Conservation (phyloP, 64 coral and sea anemone genomes). For the Orbicella faveolata region DNA sequence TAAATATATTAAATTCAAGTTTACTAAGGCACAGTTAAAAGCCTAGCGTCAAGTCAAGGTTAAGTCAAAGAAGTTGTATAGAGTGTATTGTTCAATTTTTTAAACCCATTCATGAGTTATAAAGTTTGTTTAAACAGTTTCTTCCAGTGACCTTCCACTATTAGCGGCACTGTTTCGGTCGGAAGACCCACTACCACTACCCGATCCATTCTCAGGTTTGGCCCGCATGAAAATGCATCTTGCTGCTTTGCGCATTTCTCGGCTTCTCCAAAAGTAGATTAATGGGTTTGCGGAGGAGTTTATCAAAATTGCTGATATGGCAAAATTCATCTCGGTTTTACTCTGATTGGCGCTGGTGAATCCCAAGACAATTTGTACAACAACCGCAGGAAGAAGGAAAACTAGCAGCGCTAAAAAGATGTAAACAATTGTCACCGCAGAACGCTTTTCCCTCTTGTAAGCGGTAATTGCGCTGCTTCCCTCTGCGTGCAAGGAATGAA, state of each 20-base stretch:
- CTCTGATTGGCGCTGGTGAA: conserved; percentile 18
- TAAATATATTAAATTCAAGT: no score
- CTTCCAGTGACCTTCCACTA: not conserved
- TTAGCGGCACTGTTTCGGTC: not conserved
- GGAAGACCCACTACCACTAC: not conserved
- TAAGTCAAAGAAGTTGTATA: no score
- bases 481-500: conserved; percentile 13
- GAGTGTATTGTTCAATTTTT: not conserved
- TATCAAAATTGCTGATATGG: conserved; percentile 49
- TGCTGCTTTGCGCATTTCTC: conserved; percentile 43
- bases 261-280: conserved; percentile 58
- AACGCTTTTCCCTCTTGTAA: conserved; percentile 31
- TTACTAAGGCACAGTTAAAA: no score
- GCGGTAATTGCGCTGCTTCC: conserved; percentile 21
- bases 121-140: not conserved
- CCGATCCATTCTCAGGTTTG: not conserved
- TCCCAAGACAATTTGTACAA: conserved; percentile 38
- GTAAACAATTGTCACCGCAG: conserved; percentile 43
- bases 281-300: conserved; percentile 56
- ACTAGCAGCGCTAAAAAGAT: conserved; percentile 37
- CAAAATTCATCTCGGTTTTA: conserved; percentile 41
- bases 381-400: conserved; percentile 44
- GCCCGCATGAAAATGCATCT: not conserved
- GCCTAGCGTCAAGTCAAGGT: no score
- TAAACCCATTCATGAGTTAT: not conserved